Base-by-base conservation (phyloP, 2,797 vertebrate species). In the Arrhamphus sclerolepis region DNA sequence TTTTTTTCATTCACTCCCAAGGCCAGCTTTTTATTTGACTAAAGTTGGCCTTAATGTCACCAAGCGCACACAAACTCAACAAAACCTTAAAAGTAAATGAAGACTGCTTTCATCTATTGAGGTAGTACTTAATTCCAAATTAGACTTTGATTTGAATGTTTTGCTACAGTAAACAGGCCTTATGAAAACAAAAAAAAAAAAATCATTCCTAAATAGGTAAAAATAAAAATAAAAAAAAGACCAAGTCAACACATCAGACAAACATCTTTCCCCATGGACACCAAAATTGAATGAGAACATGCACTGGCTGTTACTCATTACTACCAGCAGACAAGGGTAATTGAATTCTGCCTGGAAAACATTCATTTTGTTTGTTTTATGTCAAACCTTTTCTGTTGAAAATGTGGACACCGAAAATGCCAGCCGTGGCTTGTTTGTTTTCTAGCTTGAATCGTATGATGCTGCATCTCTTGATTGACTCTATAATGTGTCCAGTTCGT, bases 221-320 rank as follows among this genome's bases (percentile, higher is more conserved):
- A 46, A 57, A 20, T 40, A 60, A 43, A 43, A n/a, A 44, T 46
- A 60, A 49, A 52, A n/a, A 59, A 52, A 67, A 75, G 77, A 82
- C 69, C 61, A n/a, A n/a, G n/a, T n/a, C n/a, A 82, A 73, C 72
- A 87, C 70, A 83, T 80, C 72, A 79, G 76, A 73, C 71, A 83
- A 88, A 81, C 81, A 78, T 78, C 50, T 77, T 86, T 81, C 72
- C 75, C 70, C 38, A 54, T 68, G 84, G 83, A 86, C 77, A 72
- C 66, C 54, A 75, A 82, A 89, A 91, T 89, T 89, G 87, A 91
- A 89, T 85, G 75, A 89, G 87, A 88, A 83, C 81, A 81, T 85
- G 82, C 83, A 72, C 78, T 85, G 80, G 75, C 81, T 83, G 87
- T 85, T 83, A 80, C 80, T 89, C 80, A 89, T 91, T 89, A 88